Evolutionary conservation across 2,888 invertebrate species (phyloP), one percentile per base, ranked within the genome.

Genomic region (Polia nebulosa): DNA sequence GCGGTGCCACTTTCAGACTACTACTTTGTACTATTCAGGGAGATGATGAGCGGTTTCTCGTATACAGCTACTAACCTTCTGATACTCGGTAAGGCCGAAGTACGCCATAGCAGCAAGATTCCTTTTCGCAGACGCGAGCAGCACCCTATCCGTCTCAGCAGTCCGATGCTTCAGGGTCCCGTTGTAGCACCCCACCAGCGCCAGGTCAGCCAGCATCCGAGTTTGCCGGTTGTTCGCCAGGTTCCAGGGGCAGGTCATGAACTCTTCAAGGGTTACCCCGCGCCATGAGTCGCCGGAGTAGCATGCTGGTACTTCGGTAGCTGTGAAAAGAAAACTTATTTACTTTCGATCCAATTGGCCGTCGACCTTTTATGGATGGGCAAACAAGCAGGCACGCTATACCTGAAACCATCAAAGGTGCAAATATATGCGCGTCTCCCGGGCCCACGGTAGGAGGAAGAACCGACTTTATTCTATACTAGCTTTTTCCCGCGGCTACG

Each of bases 201-300:
- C 98, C 80, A 99, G 96, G 96, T 99, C 99, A 20, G 99, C 98
- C 87, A 99, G 93, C 99, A 99, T 99, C 82, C 99, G 96, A 4
- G 99, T 99, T 95, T 99, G 99, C 73, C 99, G 96, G 94, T 99
- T 99, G 88, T 97, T 97, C 25, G 99, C 99, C 89, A 99, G 96
- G 96, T 99, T 99, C 92, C 98, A 97, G 7, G 97, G 97, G 91
- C 99, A 99, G 36, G 96, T 96, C 86, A 99, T 97, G 94, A 99
- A 99, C 93, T 99, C 98, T 72, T 98, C 98, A 52, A 99, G 95
- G 15, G 97, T 97, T 6, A 99, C 99, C 72, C 98, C 98, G 67
- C 97, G 97, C 99, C 99, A 99, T 72, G 97, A 97, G 77, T 97
- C 97, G 27, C 97, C 97, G 57, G 95, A 93, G 88, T 97, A 98